phyloP scores from a whole-genome alignment of 2,797 vertebrate species.

The Molossus molossus region DNA sequence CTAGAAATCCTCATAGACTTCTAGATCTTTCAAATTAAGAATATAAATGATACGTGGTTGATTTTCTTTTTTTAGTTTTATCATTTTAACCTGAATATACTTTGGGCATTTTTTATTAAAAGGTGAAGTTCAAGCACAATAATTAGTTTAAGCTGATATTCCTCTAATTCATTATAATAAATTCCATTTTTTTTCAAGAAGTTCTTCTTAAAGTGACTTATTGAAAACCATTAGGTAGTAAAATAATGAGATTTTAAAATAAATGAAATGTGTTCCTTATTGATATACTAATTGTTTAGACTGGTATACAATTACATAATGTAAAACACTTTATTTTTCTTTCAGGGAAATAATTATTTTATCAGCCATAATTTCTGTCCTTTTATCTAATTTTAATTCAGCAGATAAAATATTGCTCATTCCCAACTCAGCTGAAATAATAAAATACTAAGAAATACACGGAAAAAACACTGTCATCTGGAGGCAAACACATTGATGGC shows the following conservation, averaged over 20 bases:
- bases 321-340: conserved; percentile 32
- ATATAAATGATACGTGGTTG: conserved; percentile 10
- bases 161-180: conserved; percentile 78
- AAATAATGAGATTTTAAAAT: conserved; percentile 77
- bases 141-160: conserved; percentile 76
- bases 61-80: conserved; percentile 53
- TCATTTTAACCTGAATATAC: conserved; percentile 69
- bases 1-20: background rate
- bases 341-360: conserved; percentile 69
- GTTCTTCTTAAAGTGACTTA: conserved; percentile 68
- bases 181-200: conserved; percentile 58
- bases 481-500: background rate
- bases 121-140: conserved; percentile 74
- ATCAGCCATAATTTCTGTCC: background rate
- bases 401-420: conserved; percentile 39
- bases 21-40: conserved; percentile 38
- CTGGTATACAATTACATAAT: conserved; percentile 34
- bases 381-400: conserved; percentile 59
- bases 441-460: conserved; percentile 42
- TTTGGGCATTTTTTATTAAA: conserved; percentile 72
- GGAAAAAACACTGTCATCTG: background rate
- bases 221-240: conserved; percentile 76
- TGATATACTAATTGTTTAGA: conserved; percentile 62
- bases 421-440: conserved; percentile 16
- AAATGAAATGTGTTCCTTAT: conserved; percentile 64